Conservation (phyloP, 2,797 vertebrate species). For the Melanotaenia boesemani region DNA sequence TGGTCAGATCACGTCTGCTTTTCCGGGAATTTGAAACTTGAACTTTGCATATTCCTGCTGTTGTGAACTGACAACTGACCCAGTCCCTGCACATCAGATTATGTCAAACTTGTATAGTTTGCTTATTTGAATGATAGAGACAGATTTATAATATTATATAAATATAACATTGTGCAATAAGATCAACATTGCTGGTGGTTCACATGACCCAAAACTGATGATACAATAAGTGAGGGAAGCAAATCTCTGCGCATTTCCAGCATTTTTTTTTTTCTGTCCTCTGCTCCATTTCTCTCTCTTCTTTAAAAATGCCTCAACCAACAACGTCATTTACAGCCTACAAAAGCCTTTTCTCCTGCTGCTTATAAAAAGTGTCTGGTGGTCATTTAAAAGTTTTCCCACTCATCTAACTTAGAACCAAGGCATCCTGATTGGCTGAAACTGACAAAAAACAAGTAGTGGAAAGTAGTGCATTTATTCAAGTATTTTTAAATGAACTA, state of each 20-base stretch:
- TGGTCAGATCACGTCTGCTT: constrained; percentile 11
- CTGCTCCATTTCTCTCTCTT: constrained; percentile 39
- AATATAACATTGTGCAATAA: constrained; percentile 10
- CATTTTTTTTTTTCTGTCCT: constrained; percentile 32
- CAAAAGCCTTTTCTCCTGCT: constrained; percentile 68
- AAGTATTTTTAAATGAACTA: neutral
- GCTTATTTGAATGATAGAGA: constrained; percentile 17
- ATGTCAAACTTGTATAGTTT: constrained; percentile 3
- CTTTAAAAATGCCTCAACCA: constrained; percentile 69
- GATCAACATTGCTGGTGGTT: constrained; percentile 27
- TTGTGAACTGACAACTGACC: constrained; percentile 27
- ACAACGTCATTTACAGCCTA: constrained; percentile 75
- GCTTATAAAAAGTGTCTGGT: constrained; percentile 60
- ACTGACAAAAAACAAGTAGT: neutral
- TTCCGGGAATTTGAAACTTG: constrained; percentile 10
- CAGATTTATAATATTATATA: neutral
- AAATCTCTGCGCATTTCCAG: constrained; percentile 57
- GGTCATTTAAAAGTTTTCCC: constrained; percentile 24
- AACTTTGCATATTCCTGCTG: constrained; percentile 23
- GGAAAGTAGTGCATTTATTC: neutral
- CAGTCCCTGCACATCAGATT: neutral
- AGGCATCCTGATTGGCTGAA: neutral
- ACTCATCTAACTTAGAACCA: neutral
- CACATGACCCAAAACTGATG: constrained; percentile 24
- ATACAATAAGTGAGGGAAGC: constrained; percentile 11